These are phyloP conservation scores for Drosophila hydei DNA, from an alignment of 1,140 invertebrate genomes.

Conservation along the genomic window DNA sequence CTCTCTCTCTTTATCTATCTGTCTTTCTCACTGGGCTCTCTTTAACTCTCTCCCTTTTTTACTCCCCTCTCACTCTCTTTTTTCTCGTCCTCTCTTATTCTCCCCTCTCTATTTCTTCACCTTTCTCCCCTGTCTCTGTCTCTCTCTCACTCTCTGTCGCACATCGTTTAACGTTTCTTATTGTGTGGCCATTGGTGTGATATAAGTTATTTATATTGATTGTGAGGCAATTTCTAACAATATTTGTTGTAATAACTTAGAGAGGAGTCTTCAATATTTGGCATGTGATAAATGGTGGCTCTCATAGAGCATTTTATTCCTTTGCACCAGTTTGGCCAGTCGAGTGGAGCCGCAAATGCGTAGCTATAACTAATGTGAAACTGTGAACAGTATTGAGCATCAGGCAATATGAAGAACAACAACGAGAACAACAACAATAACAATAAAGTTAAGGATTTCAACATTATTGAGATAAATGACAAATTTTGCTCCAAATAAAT, in stretches of 20 bases:
- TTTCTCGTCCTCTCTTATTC: not conserved
- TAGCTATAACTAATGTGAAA: constrained; percentile 11
- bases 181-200: not conserved
- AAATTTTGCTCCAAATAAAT: constrained; percentile 37
- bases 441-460: constrained; percentile 19
- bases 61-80: not conserved
- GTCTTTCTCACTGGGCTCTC: too few species aligned
- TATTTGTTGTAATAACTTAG: constrained; percentile 24
- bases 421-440: constrained; percentile 4
- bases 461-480: constrained; percentile 48
- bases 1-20: not conserved
- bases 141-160: not conserved
- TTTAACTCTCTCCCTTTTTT: too few species aligned
- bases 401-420: constrained; percentile 8
- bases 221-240: constrained; percentile 27
- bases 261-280: constrained; percentile 18
- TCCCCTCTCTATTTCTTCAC: not conserved
- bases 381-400: constrained; percentile 34
- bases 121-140: not conserved
- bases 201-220: constrained; percentile 36
- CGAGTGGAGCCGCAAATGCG: not conserved
- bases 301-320: constrained; percentile 1
- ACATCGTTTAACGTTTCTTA: not conserved
- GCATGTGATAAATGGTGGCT: constrained; percentile 37
- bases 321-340: not conserved